Base-by-base conservation (phyloP, 92 coral and sea anemone species). In the Bergia puertoricense region DNA sequence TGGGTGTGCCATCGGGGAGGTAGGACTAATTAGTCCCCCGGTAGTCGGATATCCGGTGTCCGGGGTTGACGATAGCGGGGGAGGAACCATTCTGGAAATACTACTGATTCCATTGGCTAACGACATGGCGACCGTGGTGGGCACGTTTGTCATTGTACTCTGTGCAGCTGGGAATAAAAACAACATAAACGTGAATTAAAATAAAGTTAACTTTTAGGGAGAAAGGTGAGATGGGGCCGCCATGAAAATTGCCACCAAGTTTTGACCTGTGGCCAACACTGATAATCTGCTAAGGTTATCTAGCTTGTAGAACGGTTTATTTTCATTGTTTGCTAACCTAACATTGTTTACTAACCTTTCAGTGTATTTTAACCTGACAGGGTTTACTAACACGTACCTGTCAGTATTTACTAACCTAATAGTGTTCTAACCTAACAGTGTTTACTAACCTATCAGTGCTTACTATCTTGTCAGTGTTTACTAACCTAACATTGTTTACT, bases 1-100 rank as follows among this genome's bases (percentile, higher is more conserved):
- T 10, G 94, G 94, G 77, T 92, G 94, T 46, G 80, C 88, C 77
- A 80, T 89, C 5, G 94, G 92, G 51, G 94, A 92, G 3, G 92
- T 89, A 44, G 92, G 88, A 75, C 88, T 89, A 15, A 86, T 81
- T 45, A 92, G 72, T 43, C 90, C 94, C 59, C 90, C 83, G 72
- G 90, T 91, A 71, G 90, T 89, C 42, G 92, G 90, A 90, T 81
- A 85, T 43, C 85, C 80, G 56, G 77, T 86, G 46, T 85, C 90
- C 76, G 91, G 85, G 37, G 92, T 85, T 74, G 94, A 92, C 74
- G 94, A 81, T 84, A 92, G 85, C 54, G 88, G 76, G 6, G 92
- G 92, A 48, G 89, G 90, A 44, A 46, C 87, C 46, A 71, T 45
- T 48, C 87, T 84, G 16, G 87, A 16, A 18, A 84, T 51, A 72